Evolutionary conservation across 2,113 vertebrate genomes (phyloP).

Genomic region (Chloropsis cyanopogon): DNA sequence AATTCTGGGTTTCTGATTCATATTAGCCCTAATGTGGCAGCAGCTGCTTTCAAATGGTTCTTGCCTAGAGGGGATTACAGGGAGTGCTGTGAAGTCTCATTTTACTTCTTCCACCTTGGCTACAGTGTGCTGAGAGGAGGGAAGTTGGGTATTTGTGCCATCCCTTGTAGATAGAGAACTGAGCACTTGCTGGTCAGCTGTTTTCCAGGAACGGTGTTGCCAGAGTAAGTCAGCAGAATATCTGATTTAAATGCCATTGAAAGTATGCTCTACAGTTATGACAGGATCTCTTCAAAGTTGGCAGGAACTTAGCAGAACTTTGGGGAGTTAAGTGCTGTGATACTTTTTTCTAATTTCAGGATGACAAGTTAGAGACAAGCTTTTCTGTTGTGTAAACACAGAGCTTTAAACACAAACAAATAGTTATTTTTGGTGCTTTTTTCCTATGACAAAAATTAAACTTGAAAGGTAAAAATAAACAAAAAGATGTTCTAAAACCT

Average conservation of each 20-base stretch:
- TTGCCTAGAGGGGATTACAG: background rate
- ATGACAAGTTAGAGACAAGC: background rate
- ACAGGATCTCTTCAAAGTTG: background rate
- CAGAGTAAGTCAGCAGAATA: background rate
- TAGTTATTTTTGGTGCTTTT: background rate
- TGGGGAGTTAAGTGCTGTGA: background rate
- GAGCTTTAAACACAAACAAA: conserved; percentile 15
- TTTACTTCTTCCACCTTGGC: background rate
- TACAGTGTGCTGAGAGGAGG: background rate
- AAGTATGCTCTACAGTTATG: background rate
- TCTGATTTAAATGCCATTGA: background rate
- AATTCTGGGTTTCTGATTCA: background rate
- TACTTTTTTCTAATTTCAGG: background rate
- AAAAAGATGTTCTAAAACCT: background rate
- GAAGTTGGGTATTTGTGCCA: background rate
- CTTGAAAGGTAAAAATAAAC: conserved; percentile 19
- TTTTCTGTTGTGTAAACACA: background rate
- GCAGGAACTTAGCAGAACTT: background rate
- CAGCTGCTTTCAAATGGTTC: background rate
- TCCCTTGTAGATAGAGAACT: background rate
- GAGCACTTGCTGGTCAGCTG: background rate
- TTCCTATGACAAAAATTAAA: conserved; percentile 10
- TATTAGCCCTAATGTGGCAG: background rate
- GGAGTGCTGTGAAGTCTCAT: background rate
- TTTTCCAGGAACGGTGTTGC: background rate